Evolutionary conservation across 2,113 vertebrate genomes (phyloP).

Genomic region (Ivindomyrus marchei): DNA sequence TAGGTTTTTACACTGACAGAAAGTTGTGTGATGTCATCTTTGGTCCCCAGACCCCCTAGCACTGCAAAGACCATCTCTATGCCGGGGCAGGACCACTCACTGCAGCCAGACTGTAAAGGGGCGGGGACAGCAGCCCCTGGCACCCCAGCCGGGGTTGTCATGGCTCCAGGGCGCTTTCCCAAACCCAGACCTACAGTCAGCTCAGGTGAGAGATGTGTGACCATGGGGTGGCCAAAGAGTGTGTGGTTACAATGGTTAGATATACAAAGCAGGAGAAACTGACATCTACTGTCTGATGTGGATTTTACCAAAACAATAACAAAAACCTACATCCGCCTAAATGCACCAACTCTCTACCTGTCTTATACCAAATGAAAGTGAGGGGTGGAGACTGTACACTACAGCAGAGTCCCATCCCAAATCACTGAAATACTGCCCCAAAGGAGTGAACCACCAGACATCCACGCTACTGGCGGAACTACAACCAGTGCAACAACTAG

Average conservation of each 20-base stretch:
- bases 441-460: background rate
- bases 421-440: background rate
- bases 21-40: background rate
- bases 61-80: slow-evolving; percentile 88
- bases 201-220: slow-evolving; percentile 63
- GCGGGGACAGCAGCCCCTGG: slow-evolving; percentile 68
- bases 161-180: slow-evolving; percentile 53
- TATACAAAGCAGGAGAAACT: background rate
- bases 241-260: background rate
- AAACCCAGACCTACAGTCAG: slow-evolving; percentile 72
- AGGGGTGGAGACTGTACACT: background rate
- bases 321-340: background rate
- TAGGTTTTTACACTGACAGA: background rate
- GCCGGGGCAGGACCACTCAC: slow-evolving; percentile 77
- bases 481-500: background rate
- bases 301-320: background rate
- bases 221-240: background rate
- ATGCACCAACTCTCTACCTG: background rate
- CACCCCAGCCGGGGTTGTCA: slow-evolving; percentile 44
- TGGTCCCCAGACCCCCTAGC: slow-evolving; percentile 57
- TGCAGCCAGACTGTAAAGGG: slow-evolving; percentile 94
- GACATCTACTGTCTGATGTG: background rate
- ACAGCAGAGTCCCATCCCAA: background rate
- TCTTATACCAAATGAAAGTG: background rate
- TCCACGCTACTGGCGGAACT: background rate